Evolutionary conservation across 2,113 vertebrate species (phyloP).

Genomic region (Notarius quadriscutis): DNA sequence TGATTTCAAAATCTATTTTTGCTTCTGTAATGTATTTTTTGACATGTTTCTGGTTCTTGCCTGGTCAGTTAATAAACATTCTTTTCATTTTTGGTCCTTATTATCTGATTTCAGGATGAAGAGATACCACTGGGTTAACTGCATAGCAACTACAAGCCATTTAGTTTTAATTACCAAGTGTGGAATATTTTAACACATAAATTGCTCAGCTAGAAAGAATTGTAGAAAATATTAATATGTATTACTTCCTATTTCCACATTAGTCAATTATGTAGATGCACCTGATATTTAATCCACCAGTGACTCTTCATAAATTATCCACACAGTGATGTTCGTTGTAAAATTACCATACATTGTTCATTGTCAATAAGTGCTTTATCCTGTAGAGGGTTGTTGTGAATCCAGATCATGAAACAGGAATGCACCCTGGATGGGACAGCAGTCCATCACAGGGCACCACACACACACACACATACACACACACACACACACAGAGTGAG

Average conservation of each 20-base stretch:
- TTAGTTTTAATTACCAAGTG: slow-evolving; percentile 15
- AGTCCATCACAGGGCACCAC: background rate
- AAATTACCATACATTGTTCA: background rate
- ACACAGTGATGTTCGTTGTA: background rate
- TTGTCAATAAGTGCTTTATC: background rate
- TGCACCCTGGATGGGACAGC: background rate
- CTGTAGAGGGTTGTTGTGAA: background rate
- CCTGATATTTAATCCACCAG: background rate
- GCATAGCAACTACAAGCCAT: background rate
- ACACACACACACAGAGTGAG: background rate
- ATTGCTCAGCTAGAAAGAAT: background rate
- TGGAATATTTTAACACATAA: background rate
- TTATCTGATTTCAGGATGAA: background rate
- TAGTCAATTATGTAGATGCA: background rate
- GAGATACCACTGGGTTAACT: background rate
- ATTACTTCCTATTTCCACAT: background rate
- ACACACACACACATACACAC: background rate
- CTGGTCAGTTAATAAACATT: background rate
- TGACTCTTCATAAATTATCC: background rate
- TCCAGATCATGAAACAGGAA: background rate
- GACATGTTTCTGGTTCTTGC: background rate
- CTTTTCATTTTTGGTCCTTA: background rate
- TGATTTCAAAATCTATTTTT: background rate
- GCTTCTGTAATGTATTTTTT: background rate
- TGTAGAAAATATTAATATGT: background rate